Conservation (phyloP, 1,140 invertebrate genomes). For the Pomacea maculata region DNA sequence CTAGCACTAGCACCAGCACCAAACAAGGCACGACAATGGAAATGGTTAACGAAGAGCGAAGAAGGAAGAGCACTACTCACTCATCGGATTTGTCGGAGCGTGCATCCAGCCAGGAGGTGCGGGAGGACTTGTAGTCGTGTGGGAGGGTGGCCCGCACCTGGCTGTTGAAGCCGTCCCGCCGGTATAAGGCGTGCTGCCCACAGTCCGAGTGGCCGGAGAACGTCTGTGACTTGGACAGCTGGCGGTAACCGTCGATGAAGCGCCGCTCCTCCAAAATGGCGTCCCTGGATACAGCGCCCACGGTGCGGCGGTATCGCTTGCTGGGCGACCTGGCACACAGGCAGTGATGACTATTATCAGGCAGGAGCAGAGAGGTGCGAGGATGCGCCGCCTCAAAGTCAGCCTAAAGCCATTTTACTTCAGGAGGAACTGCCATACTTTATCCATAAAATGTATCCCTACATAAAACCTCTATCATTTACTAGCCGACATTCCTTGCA, state of each 20-base stretch:
- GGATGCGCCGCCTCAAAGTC: too few relatives aligned
- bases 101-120: constrained; percentile 39
- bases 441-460: too few relatives aligned
- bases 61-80: constrained; percentile 43
- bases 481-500: too few relatives aligned
- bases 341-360: too few relatives aligned
- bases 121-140: constrained; percentile 54
- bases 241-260: constrained; percentile 56
- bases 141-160: constrained; percentile 55
- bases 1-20: too few relatives aligned
- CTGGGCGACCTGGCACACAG: constrained; percentile 71
- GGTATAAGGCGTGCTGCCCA: constrained; percentile 44
- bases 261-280: constrained; percentile 68
- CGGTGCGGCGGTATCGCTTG: constrained; percentile 71
- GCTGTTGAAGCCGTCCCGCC: constrained; percentile 49
- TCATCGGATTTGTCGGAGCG: constrained; percentile 57
- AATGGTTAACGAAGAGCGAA: not conserved
- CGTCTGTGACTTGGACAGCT: constrained; percentile 60
- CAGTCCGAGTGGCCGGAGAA: constrained; percentile 45
- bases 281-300: constrained; percentile 61
- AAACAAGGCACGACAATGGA: not conserved
- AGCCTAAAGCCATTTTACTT: too few relatives aligned
- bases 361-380: too few relatives aligned
- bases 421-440: too few relatives aligned
- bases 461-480: too few relatives aligned